Evolutionary conservation across 35 echinoderm and acorn worm genomes (phyloP).

Genomic region (Ophiothrix spiculata): DNA sequence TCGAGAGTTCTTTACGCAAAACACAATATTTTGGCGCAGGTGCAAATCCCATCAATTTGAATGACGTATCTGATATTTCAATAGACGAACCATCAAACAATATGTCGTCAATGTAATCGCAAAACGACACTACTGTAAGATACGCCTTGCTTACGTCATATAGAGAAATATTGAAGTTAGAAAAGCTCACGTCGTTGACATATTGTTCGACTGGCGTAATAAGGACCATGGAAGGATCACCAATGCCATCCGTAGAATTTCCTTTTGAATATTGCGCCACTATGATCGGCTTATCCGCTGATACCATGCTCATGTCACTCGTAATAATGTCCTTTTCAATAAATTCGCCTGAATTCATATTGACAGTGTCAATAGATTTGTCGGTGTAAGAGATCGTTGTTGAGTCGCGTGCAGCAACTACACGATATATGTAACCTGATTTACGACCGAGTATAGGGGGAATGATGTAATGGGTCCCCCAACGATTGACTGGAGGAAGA

Average conservation of each 20-base stretch:
- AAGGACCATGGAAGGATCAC: not conserved
- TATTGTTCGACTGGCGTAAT: not conserved
- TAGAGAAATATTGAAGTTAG: too few species aligned
- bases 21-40: too few species aligned
- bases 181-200: too few species aligned
- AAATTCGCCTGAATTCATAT: not conserved
- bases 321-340: not conserved
- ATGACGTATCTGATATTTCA: too few species aligned
- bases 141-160: too few species aligned
- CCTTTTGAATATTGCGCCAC: slow-evolving; percentile 17
- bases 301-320: not conserved
- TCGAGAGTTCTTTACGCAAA: too few species aligned
- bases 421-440: not conserved
- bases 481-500: slow-evolving; percentile 4
- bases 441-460: not conserved
- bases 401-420: not conserved
- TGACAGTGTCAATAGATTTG: too few species aligned
- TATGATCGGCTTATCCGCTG: not conserved
- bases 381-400: not conserved
- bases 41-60: too few species aligned
- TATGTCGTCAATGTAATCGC: too few species aligned
- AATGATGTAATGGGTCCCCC: slow-evolving; percentile 2
- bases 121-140: too few species aligned
- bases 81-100: too few species aligned
- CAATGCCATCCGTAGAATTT: too few species aligned